phyloP scores from a whole-genome alignment of 1,140 invertebrate species.

The Hermetia illucens region DNA sequence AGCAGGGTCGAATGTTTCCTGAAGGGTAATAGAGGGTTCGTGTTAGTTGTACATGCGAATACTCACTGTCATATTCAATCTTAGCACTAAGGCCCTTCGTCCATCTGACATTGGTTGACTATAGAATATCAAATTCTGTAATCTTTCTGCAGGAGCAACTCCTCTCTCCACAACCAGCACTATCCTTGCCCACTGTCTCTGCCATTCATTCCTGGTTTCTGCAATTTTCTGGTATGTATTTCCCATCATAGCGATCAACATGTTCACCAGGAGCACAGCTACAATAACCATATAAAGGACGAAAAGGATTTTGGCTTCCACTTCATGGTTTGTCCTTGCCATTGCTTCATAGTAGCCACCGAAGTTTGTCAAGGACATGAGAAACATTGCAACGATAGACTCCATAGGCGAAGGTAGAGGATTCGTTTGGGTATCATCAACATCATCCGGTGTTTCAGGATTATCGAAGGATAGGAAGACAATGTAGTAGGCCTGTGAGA shows the following conservation, averaged over 20 bases:
- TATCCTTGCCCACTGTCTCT: slow-evolving; percentile 96
- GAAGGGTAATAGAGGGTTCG: too few species aligned
- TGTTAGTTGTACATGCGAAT: neutral
- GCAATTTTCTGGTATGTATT: slow-evolving; percentile 98
- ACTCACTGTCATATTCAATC: slow-evolving; percentile 66
- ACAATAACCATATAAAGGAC: slow-evolving; percentile 95
- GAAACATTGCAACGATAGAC: slow-evolving; percentile 91
- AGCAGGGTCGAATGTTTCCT: too few species aligned
- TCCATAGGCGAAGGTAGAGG: slow-evolving; percentile 82
- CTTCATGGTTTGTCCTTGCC: slow-evolving; percentile 72
- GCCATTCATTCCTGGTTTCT: slow-evolving; percentile 95
- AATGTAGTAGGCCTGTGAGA: slow-evolving; percentile 92
- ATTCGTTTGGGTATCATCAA: slow-evolving; percentile 60
- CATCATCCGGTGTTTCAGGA: slow-evolving; percentile 53
- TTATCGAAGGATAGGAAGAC: slow-evolving; percentile 81
- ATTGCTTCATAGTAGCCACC: slow-evolving; percentile 86
- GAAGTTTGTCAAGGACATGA: slow-evolving; percentile 95
- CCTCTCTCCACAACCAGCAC: slow-evolving; percentile 93
- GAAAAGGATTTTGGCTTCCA: slow-evolving; percentile 81
- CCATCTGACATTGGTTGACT: slow-evolving; percentile 93
- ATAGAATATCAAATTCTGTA: slow-evolving; percentile 76
- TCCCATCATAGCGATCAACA: slow-evolving; percentile 99
- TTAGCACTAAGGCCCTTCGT: slow-evolving; percentile 68
- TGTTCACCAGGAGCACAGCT: slow-evolving; percentile 88
- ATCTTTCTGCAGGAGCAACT: slow-evolving; percentile 70